Evolutionary conservation across 2,797 vertebrate genomes (phyloP).

Genomic region (Clarias laeviceps): DNA sequence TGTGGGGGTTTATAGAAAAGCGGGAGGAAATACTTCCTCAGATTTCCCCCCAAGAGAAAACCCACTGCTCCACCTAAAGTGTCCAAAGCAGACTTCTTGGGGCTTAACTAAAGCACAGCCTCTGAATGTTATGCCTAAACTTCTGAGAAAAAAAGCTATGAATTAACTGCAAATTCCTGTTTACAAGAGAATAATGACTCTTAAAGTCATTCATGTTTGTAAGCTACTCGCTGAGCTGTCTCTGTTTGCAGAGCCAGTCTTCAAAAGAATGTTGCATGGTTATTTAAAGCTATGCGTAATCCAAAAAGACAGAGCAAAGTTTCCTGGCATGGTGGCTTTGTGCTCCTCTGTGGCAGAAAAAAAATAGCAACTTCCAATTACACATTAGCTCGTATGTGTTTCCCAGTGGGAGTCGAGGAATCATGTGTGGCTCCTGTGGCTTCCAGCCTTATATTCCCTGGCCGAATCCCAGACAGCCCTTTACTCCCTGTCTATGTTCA

Average conservation of each 20-base stretch:
- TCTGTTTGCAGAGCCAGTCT: slow-evolving; percentile 41
- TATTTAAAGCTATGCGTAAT: slow-evolving; percentile 55
- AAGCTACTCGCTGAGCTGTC: slow-evolving; percentile 12
- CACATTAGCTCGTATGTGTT: slow-evolving; percentile 63
- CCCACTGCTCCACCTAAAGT: slow-evolving; percentile 20
- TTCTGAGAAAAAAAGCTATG: not conserved
- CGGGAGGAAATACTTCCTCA: slow-evolving; percentile 58
- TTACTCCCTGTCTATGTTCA: not conserved
- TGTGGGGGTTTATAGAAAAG: slow-evolving; percentile 58
- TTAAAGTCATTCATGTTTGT: not conserved
- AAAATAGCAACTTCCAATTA: slow-evolving; percentile 79
- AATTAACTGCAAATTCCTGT: slow-evolving; percentile 20
- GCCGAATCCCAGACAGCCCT: not conserved
- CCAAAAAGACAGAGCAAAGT: slow-evolving; percentile 60
- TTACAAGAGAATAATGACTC: slow-evolving; percentile 8
- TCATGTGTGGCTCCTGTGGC: slow-evolving; percentile 58
- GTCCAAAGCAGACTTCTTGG: slow-evolving; percentile 15
- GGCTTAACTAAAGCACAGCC: slow-evolving; percentile 14
- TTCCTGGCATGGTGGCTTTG: slow-evolving; percentile 68
- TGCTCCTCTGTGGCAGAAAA: slow-evolving; percentile 69
- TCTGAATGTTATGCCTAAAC: slow-evolving; percentile 13
- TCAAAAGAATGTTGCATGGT: slow-evolving; percentile 26
- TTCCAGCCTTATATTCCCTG: slow-evolving; percentile 33
- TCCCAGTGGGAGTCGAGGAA: slow-evolving; percentile 56
- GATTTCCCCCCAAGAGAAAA: slow-evolving; percentile 51